These are phyloP conservation scores for Mesochorus sp. DNA, from an alignment of 2,888 invertebrate species.

Conservation along the genomic window DNA sequence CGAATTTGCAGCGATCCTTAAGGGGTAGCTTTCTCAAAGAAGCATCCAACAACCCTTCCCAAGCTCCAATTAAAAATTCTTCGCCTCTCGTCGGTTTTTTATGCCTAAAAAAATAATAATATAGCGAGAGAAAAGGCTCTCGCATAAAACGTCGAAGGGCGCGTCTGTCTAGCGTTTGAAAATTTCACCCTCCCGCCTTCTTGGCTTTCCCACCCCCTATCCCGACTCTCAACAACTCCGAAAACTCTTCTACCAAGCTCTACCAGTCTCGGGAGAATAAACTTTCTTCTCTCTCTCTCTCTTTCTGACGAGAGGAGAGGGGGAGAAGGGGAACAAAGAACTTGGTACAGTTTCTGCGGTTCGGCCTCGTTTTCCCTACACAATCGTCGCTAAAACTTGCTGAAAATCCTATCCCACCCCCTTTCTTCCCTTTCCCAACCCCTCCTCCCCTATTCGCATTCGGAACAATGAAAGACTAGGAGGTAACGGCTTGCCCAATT, in stretches of 20 bases:
- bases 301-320: constrained; percentile 5
- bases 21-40: constrained; percentile 43
- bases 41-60: constrained; percentile 52
- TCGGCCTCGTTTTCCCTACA: neutral
- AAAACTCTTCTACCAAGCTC: constrained; percentile 23
- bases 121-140: too few relatives aligned
- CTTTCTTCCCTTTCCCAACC: too few relatives aligned
- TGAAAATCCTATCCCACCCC: neutral
- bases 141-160: constrained; percentile 21
- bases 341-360: neutral
- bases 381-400: constrained; percentile 14
- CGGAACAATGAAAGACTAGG: neutral
- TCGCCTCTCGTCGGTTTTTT: constrained; percentile 16
- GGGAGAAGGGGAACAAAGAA: neutral
- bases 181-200: constrained; percentile 21
- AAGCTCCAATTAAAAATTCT: constrained; percentile 65
- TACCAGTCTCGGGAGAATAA: constrained; percentile 29
- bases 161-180: constrained; percentile 25
- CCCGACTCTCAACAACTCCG: neutral
- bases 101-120: neutral
- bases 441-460: neutral
- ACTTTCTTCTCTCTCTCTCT: constrained; percentile 40
- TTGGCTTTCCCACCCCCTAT: neutral
- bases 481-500: too few relatives aligned
- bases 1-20: neutral